phyloP scores from a whole-genome alignment of 2,888 invertebrate genomes.

The Eugnorisma glareosa region DNA sequence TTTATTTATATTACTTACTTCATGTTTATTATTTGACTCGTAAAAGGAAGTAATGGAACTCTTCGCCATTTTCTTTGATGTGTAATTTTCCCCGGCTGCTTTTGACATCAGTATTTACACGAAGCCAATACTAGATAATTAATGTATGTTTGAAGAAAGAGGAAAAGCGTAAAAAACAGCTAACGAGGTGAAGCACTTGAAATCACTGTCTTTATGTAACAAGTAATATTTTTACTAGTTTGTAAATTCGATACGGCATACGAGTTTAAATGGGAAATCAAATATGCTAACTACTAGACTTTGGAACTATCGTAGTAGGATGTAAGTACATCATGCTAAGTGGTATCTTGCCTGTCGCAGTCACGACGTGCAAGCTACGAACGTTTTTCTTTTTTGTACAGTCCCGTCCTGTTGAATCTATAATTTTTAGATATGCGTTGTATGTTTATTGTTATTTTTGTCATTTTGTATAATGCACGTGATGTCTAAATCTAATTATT shows the following conservation, averaged over 20 bases:
- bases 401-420: too few species aligned
- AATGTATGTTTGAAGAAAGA: slow-evolving; percentile 2
- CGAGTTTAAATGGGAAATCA: not conserved
- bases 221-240: not conserved
- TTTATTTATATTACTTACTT: slow-evolving; percentile 3
- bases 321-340: too few species aligned
- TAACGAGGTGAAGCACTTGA: not conserved
- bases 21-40: slow-evolving; percentile 10
- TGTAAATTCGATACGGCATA: too few species aligned
- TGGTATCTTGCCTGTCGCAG: too few species aligned
- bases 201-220: not conserved
- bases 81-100: slow-evolving; percentile 30
- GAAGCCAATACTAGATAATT: slow-evolving; percentile 39
- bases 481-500: too few species aligned
- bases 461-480: too few species aligned
- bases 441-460: too few species aligned
- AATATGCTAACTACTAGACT: not conserved
- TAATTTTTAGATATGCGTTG: too few species aligned
- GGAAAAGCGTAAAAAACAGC: slow-evolving; percentile 1
- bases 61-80: slow-evolving; percentile 35
- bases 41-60: slow-evolving; percentile 13
- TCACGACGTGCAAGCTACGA: too few species aligned
- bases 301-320: not conserved
- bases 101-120: slow-evolving; percentile 35
- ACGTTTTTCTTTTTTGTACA: too few species aligned